Evolutionary conservation across 37 sponge, comb jelly and placozoan species (phyloP).

Genomic region (Spongia lamella): DNA sequence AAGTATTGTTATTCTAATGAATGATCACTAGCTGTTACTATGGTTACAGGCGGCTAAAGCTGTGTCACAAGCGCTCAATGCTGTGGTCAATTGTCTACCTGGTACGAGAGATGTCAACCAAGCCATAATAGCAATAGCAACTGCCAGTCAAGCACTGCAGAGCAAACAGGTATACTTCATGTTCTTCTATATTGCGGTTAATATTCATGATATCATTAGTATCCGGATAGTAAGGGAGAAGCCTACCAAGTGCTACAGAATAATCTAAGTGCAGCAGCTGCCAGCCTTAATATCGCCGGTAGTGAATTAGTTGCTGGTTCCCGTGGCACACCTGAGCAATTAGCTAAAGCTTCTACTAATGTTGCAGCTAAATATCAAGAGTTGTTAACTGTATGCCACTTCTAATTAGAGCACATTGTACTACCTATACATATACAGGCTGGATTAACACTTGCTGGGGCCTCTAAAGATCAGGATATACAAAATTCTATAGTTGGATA

Average conservation of each 20-base stretch:
- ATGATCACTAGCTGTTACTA: no score
- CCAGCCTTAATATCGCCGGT: slow-evolving; percentile 81
- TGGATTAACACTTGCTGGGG: slow-evolving; percentile 85
- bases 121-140: slow-evolving; percentile 95
- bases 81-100: slow-evolving; percentile 94
- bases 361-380: slow-evolving; percentile 74
- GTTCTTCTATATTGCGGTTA: slow-evolving; percentile 1
- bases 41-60: slow-evolving; percentile 84
- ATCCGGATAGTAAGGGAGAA: slow-evolving; percentile 58
- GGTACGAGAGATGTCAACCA: slow-evolving; percentile 94
- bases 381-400: slow-evolving; percentile 29
- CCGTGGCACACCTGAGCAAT: slow-evolving; percentile 81
- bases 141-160: slow-evolving; percentile 75
- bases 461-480: slow-evolving; percentile 66
- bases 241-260: slow-evolving; percentile 82
- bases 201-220: slow-evolving; percentile 24
- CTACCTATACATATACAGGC: background rate
- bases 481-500: slow-evolving; percentile 73
- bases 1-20: no score
- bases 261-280: slow-evolving; percentile 80
- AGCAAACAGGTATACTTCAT: slow-evolving; percentile 30
- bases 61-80: slow-evolving; percentile 93
- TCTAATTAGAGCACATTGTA: no score
- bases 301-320: slow-evolving; percentile 82
- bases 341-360: slow-evolving; percentile 74